Conservation (phyloP, 2,888 invertebrate genomes). For the Zaprionus bogoriensis region DNA sequence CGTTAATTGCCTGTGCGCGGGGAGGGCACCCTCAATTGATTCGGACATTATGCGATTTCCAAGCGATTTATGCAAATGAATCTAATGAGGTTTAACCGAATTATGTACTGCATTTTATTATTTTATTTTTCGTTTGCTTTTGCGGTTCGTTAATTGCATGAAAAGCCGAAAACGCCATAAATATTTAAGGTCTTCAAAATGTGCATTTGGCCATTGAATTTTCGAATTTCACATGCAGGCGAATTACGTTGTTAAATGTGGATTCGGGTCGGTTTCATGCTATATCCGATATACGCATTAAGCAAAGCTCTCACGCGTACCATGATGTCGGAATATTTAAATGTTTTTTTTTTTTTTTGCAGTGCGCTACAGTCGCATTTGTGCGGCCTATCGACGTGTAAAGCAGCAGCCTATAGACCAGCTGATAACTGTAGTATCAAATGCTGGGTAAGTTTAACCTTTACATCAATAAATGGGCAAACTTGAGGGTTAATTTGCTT, state of each 20-base stretch:
- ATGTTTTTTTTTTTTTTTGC: neutral
- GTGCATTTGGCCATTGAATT: constrained; percentile 9
- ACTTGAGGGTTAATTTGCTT: neutral
- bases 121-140: constrained; percentile 34
- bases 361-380: constrained; percentile 4
- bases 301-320: constrained; percentile 11
- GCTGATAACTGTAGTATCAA: no score
- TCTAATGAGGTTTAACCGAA: constrained; percentile 28
- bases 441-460: no score
- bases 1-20: constrained; percentile 21
- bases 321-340: constrained; percentile 2
- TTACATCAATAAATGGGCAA: neutral
- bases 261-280: neutral
- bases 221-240: neutral
- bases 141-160: constrained; percentile 37
- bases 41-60: neutral
- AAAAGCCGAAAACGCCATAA: constrained; percentile 19
- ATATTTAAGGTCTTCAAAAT: constrained; percentile 26
- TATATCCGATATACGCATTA: constrained; percentile 1
- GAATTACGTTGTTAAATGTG: neutral
- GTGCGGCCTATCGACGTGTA: neutral
- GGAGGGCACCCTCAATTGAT: neutral
- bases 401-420: no score
- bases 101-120: constrained; percentile 21
- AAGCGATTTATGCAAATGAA: constrained; percentile 15